A percentile compares a stretch with the other conserved stretches of the same genome.
Conservation (phyloP, 2,113 vertebrate species). For the Thalassarche chlororhynchos region DNA sequence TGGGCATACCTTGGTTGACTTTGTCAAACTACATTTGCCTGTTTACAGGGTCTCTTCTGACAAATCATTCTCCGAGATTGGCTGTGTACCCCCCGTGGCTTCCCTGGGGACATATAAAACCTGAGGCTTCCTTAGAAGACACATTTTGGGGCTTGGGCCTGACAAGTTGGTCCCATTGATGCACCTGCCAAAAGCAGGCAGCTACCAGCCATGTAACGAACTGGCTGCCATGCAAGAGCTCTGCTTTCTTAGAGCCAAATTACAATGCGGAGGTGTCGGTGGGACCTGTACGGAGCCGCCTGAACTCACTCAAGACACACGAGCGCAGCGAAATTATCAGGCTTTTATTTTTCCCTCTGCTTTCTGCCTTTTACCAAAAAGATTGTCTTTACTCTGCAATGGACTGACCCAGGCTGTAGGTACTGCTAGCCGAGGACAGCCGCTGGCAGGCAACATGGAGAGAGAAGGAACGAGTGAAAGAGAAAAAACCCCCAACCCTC, state of each 20-base stretch:
- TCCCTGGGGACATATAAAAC: not conserved
- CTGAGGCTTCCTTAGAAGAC: not conserved
- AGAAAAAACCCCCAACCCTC: not conserved
- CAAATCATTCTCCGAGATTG: not conserved
- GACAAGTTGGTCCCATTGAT: not conserved
- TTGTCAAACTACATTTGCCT: not conserved
- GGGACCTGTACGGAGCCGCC: rapidly evolving
- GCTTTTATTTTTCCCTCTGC: not conserved
- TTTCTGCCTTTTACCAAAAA: not conserved
- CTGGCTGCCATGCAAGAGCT: not conserved
- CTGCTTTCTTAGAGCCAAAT: not conserved
- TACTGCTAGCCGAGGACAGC: not conserved
- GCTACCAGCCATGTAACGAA: not conserved
- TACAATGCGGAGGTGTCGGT: not conserved
- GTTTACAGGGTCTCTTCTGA: not conserved
- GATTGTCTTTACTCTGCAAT: not conserved
- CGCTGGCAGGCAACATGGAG: not conserved
- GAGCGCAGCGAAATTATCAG: not conserved
- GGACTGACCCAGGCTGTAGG: not conserved
- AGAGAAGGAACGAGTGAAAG: not conserved
- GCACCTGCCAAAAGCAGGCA: not conserved
- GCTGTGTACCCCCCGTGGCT: not conserved
- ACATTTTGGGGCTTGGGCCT: not conserved
- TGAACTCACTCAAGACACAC: not conserved
- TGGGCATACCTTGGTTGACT: not conserved